These are phyloP conservation scores for Pogonocichla stellata DNA, from an alignment of 2,113 vertebrate genomes.

Conservation along the genomic window DNA sequence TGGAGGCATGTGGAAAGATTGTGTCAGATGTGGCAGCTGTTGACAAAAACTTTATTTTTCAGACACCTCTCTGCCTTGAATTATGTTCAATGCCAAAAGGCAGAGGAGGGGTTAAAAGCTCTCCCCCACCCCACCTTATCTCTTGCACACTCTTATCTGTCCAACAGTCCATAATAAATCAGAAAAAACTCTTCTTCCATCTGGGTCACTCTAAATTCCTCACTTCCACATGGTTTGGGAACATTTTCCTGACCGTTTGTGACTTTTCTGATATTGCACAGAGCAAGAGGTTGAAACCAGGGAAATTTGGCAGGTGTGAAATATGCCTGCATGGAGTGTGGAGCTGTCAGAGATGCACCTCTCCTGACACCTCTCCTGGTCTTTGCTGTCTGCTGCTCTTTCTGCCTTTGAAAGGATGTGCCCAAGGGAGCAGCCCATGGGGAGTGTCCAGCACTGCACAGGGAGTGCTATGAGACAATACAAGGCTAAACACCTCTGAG, in stretches of 20 bases:
- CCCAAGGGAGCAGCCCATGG: neutral
- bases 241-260: neutral
- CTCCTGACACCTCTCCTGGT: neutral
- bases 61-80: constrained; percentile 50
- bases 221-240: constrained; percentile 46
- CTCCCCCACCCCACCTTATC: neutral
- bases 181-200: constrained; percentile 60
- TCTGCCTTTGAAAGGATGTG: neutral
- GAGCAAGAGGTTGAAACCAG: neutral
- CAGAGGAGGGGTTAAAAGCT: constrained; percentile 63
- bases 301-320: neutral
- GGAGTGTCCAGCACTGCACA: neutral
- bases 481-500: neutral
- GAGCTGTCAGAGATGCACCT: neutral
- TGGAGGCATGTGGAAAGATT: neutral
- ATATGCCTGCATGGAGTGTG: neutral
- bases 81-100: constrained; percentile 46
- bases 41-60: constrained; percentile 45
- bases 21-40: constrained; percentile 20
- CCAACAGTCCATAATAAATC: constrained; percentile 60
- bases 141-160: constrained; percentile 31
- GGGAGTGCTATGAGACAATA: neutral
- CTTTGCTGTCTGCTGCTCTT: neutral
- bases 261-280: constrained; percentile 15
- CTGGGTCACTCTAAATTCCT: constrained; percentile 63